A percentile compares a stretch with the other conserved stretches of the same genome.
Conservation (phyloP, 1,140 invertebrate genomes). For the Pogonomyrmex barbatus region DNA sequence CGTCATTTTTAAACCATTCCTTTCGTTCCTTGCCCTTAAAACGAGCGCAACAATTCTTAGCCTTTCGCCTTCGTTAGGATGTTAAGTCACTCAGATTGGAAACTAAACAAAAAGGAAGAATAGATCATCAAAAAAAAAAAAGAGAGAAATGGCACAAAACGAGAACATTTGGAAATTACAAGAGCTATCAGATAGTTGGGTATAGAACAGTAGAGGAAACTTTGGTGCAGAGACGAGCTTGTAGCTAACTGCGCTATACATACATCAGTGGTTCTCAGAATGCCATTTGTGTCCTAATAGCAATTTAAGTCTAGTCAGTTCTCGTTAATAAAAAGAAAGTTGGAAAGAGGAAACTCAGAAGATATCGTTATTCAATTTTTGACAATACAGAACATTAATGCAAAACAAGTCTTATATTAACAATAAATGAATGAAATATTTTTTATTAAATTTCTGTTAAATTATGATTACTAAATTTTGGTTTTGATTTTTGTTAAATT, state of each 20-base stretch:
- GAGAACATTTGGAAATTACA: conserved; percentile 63
- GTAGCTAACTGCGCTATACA: neutral
- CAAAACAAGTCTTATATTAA: neutral
- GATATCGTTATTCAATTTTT: neutral
- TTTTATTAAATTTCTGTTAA: neutral
- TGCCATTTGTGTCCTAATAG: neutral
- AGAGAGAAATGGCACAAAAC: conserved; percentile 32
- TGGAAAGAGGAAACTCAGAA: neutral
- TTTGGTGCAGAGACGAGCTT: conserved; percentile 28
- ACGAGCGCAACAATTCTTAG: conserved; percentile 20
- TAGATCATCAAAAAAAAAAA: conserved; percentile 34
- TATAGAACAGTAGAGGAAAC: conserved; percentile 53
- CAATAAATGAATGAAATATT: neutral
- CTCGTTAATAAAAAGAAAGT: neutral
- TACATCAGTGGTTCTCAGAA: conserved; percentile 46
- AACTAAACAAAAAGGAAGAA: neutral
- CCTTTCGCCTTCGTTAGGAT: conserved; percentile 21
- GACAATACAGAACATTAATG: neutral
- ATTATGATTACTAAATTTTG: too few species aligned
- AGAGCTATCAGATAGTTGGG: conserved; percentile 41
- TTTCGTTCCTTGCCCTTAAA: neutral
- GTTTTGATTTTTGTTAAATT: neutral
- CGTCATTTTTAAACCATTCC: conserved; percentile 66
- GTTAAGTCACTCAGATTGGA: conserved; percentile 1
- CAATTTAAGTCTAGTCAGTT: neutral